Evolutionary conservation across 92 coral and sea anemone genomes (phyloP).

Genomic region (Parazoanthus swiftii): DNA sequence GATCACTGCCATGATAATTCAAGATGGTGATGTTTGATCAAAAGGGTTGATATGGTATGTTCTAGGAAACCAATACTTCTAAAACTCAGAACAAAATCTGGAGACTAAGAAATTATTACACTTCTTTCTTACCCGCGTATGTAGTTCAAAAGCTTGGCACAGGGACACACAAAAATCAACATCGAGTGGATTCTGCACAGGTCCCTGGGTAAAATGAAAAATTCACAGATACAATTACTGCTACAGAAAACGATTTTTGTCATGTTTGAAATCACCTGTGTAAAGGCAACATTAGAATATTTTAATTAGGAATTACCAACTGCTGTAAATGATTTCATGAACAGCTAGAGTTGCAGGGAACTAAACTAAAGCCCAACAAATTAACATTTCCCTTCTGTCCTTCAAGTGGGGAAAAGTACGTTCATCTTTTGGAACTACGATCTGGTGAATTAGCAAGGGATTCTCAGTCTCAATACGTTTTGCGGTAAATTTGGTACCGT

Average conservation of each 20-base stretch:
- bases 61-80: too few species aligned
- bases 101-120: neutral
- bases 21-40: too few species aligned
- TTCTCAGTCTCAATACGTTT: too few species aligned
- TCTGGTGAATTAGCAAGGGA: too few species aligned
- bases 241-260: neutral
- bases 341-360: neutral
- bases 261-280: neutral
- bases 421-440: neutral
- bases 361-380: neutral
- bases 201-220: slow-evolving; percentile 40
- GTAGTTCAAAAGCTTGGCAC: slow-evolving; percentile 79
- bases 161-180: slow-evolving; percentile 77
- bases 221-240: neutral
- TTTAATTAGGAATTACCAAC: too few species aligned
- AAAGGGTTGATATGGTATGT: too few species aligned
- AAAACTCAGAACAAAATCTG: too few species aligned
- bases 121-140: slow-evolving; percentile 64
- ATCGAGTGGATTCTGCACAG: slow-evolving; percentile 64
- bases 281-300: too few species aligned
- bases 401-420: neutral
- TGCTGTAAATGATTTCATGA: neutral
- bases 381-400: neutral
- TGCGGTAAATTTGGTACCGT: too few species aligned
- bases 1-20: too few species aligned